A percentile compares a stretch with the other conserved stretches of the same genome.
These are phyloP conservation scores for Dasyurus viverrinus DNA, from an alignment of 2,113 vertebrate species.

Conservation along the genomic window DNA sequence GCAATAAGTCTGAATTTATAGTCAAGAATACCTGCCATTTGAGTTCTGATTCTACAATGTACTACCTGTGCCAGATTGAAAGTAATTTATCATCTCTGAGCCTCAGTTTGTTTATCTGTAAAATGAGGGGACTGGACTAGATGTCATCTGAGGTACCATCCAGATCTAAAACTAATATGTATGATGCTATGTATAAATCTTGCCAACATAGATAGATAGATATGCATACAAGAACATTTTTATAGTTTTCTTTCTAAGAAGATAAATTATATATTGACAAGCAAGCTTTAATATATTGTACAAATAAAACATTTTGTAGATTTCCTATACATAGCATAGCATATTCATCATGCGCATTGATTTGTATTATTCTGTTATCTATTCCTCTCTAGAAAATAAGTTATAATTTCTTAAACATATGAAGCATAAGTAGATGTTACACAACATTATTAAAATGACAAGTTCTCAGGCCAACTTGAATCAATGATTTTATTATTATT, in stretches of 20 bases:
- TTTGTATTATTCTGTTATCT: neutral
- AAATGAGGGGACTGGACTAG: too few relatives aligned
- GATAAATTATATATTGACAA: neutral
- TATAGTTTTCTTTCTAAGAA: neutral
- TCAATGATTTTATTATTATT: slow-evolving; percentile 6
- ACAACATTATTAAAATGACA: neutral
- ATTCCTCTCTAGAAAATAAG: neutral
- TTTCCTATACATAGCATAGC: neutral
- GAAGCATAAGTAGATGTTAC: neutral
- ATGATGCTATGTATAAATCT: neutral
- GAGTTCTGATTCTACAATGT: too few relatives aligned
- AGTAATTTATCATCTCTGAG: too few relatives aligned
- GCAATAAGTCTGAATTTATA: too few relatives aligned
- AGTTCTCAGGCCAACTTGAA: neutral
- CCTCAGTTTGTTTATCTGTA: too few relatives aligned
- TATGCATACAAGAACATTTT: neutral
- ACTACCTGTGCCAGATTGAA: too few relatives aligned
- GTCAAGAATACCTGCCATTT: too few relatives aligned
- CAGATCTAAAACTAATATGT: neutral
- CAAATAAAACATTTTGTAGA: neutral
- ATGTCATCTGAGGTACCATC: neutral
- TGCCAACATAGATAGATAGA: neutral
- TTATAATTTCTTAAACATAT: neutral
- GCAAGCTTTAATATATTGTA: neutral
- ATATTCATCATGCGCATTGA: neutral